Conservation (phyloP, 2,888 invertebrate species). For the Beris morrisii region DNA sequence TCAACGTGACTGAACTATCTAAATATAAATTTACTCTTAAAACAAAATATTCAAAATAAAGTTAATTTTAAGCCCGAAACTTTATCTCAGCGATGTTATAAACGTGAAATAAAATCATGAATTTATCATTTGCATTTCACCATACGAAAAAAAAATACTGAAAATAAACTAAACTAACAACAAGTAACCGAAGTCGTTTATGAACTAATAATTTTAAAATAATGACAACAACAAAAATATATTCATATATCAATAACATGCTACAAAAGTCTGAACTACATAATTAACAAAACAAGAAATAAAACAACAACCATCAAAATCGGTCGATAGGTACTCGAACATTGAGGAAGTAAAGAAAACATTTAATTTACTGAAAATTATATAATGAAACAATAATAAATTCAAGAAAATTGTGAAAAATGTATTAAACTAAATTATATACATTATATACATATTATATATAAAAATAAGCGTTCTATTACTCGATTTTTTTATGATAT, state of each 20-base stretch:
- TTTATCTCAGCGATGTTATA: no score
- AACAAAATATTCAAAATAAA: no score
- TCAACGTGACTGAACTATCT: no score
- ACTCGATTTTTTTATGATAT: conserved; percentile 39
- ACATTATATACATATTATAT: conserved; percentile 32
- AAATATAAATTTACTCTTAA: no score
- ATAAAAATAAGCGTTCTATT: conserved; percentile 37
- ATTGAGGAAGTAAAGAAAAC: not conserved
- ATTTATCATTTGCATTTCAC: no score
- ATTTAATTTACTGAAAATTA: not conserved
- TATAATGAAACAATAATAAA: conserved; percentile 6
- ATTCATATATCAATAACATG: conserved; percentile 7
- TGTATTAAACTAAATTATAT: conserved; percentile 21
- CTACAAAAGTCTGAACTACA: conserved; percentile 17
- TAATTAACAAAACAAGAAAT: not conserved
- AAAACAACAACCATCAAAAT: conserved; percentile 2
- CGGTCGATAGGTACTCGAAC: not conserved
- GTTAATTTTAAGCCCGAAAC: no score
- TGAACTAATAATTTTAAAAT: not conserved
- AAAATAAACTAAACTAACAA: no score
- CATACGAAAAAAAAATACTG: no score
- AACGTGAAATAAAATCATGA: no score
- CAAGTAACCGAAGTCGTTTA: not conserved
- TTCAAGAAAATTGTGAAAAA: conserved; percentile 16
- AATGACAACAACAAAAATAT: conserved; percentile 2